A percentile compares a stretch with the other conserved stretches of the same genome.
Evolutionary conservation across 2,888 invertebrate genomes (phyloP).

Genomic region (Himalopsyche kuldschensis): DNA sequence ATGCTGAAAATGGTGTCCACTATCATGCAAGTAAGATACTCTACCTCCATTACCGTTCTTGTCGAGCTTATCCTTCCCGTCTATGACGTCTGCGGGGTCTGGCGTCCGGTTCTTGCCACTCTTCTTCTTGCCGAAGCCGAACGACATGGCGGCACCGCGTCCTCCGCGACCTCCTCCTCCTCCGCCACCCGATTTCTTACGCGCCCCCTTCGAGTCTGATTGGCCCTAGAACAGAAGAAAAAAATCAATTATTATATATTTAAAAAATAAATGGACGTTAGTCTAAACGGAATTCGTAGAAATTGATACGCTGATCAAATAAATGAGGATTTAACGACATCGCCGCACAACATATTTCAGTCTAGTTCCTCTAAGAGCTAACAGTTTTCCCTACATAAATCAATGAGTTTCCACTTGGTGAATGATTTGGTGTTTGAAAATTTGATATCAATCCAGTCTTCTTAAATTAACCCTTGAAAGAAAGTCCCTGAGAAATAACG

Average conservation of each 20-base stretch:
- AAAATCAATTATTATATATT: background rate
- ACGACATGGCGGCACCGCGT: constrained; percentile 80
- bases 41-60: constrained; percentile 57
- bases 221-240: constrained; percentile 54
- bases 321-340: too few species aligned
- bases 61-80: constrained; percentile 47
- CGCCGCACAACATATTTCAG: too few species aligned
- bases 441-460: too few species aligned
- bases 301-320: background rate
- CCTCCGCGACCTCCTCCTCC: constrained; percentile 66
- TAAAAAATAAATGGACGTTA: too few species aligned
- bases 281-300: background rate
- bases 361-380: too few species aligned
- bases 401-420: too few species aligned
- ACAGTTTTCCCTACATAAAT: too few species aligned
- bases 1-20: too few species aligned
- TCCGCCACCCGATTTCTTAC: constrained; percentile 58
- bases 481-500: too few species aligned
- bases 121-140: constrained; percentile 74
- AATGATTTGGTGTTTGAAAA: too few species aligned
- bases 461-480: too few species aligned
- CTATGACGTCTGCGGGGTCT: constrained; percentile 33
- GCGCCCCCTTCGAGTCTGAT: constrained; percentile 65
- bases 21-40: constrained; percentile 35
- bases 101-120: constrained; percentile 19